A percentile compares a stretch with the other conserved stretches of the same genome.
Evolutionary conservation across 2,888 invertebrate genomes (phyloP).

Genomic region (Drosophila diplacantha): DNA sequence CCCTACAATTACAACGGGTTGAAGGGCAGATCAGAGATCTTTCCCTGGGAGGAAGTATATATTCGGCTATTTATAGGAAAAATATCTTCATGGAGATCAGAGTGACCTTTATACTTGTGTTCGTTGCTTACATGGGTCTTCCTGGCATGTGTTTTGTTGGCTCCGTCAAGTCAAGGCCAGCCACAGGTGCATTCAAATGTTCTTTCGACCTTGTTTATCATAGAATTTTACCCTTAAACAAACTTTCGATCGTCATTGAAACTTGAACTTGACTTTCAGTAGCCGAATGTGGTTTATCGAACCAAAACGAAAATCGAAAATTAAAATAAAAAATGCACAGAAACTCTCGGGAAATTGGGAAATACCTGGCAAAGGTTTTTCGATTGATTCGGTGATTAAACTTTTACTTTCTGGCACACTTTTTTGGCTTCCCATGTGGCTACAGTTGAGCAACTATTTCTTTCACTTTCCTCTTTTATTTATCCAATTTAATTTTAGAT

Average conservation of each 20-base stretch:
- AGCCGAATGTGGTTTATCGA: slow-evolving; percentile 21
- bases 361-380: slow-evolving; percentile 65
- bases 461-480: slow-evolving; percentile 24
- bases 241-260: slow-evolving; percentile 36
- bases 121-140: slow-evolving; percentile 3
- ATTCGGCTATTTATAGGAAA: slow-evolving; percentile 12
- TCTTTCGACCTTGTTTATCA: slow-evolving; percentile 63
- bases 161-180: slow-evolving; percentile 35
- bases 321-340: slow-evolving; percentile 4
- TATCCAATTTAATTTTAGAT: slow-evolving; percentile 15
- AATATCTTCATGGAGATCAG: slow-evolving; percentile 7
- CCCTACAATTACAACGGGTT: slow-evolving; percentile 29
- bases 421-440: slow-evolving; percentile 28
- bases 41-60: slow-evolving; percentile 9
- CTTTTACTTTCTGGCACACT: slow-evolving; percentile 69
- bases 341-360: slow-evolving; percentile 42
- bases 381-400: slow-evolving; percentile 48
- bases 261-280: slow-evolving; percentile 66
- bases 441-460: slow-evolving; percentile 25
- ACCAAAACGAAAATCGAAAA: slow-evolving; percentile 6
- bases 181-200: slow-evolving; percentile 47
- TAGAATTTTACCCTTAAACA: slow-evolving; percentile 51
- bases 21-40: slow-evolving; percentile 23
- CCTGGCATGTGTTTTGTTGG: slow-evolving; percentile 8
- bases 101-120: slow-evolving; percentile 25